Evolutionary conservation across 2,888 invertebrate species (phyloP), one percentile per base, ranked within the genome.

Genomic region (Clivina fossor): DNA sequence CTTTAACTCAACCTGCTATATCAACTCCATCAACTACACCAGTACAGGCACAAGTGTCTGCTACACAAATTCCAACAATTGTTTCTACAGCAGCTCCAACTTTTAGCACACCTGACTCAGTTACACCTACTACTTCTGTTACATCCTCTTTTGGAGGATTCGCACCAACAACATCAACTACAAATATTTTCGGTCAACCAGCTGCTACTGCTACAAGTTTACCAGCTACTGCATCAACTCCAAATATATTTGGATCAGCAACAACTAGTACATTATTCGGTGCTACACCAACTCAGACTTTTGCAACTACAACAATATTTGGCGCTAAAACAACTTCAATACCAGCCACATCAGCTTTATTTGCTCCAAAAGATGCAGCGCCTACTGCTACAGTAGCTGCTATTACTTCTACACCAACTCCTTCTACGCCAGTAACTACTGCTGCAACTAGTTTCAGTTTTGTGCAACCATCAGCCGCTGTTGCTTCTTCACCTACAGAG

Each of bases 1-100:
- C 15, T 13, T 30, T 46, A 32, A 30, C 33, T 24, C 35, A 22
- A 15, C 35, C 37, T 11, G 8, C 44, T 16, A 48, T n/a, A 13
- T 16, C 46, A 16, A 26, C 44, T 44, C 18, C 57, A 33, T 16
- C 41, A 20, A 8, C 22, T 44, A 15, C 48, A 50, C 19, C 18
- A n/a, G 33, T 37, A 35, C 15, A 30, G 3, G 22, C 35, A 18
- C 24, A 37, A 19, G 7, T 13, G 3, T 2, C 15, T 8, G 13
- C 13, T 24, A 18, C 24, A 22, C 16, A 41, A 33, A 24, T 18
- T 26, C 37, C 57, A 51, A 16, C 58, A 46, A 53, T 66, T 7
- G 60, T 75, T 53, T 75, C 75, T 51, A 69, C 70, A 32, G 63
- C 68, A 15, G 66, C 69, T 13, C 63, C 66, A 13, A 64, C 65